These are phyloP conservation scores for Valencia hispanica DNA, from an alignment of 2,797 vertebrate species.

Conservation along the genomic window DNA sequence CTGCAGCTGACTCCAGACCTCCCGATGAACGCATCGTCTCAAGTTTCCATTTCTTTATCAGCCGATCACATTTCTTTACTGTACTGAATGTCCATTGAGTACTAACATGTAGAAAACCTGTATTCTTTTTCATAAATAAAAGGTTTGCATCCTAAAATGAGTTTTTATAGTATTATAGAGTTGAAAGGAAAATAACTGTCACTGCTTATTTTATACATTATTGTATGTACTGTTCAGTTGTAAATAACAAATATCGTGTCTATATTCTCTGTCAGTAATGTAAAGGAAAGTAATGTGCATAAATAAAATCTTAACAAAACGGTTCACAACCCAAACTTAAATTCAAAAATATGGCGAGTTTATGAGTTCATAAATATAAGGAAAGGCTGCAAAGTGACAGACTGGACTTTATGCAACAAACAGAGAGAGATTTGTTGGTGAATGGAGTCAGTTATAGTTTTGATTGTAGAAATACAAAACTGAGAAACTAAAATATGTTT, in stretches of 20 bases:
- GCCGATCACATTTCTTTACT: neutral
- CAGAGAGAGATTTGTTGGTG: neutral
- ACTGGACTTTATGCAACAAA: neutral
- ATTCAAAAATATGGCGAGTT: too few relatives aligned
- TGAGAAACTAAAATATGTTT: neutral
- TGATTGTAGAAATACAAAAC: neutral
- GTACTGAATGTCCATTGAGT: neutral
- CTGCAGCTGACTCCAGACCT: neutral
- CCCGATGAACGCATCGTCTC: constrained; percentile 5
- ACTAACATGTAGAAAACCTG: neutral
- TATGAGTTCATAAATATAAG: neutral
- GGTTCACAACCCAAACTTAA: too few relatives aligned
- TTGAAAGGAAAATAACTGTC: too few relatives aligned
- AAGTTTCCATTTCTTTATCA: neutral
- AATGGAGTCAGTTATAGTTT: neutral
- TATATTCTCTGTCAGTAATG: too few relatives aligned
- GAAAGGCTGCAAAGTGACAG: neutral
- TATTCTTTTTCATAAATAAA: neutral
- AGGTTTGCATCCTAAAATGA: neutral
- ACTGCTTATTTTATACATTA: too few relatives aligned
- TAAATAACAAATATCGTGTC: too few relatives aligned
- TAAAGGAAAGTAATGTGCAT: too few relatives aligned
- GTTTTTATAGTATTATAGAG: neutral
- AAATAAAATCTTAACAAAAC: too few relatives aligned
- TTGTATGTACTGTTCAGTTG: too few relatives aligned